These are phyloP conservation scores for Podotricha telesiphe DNA, from an alignment of 2,888 invertebrate species.

Conservation along the genomic window DNA sequence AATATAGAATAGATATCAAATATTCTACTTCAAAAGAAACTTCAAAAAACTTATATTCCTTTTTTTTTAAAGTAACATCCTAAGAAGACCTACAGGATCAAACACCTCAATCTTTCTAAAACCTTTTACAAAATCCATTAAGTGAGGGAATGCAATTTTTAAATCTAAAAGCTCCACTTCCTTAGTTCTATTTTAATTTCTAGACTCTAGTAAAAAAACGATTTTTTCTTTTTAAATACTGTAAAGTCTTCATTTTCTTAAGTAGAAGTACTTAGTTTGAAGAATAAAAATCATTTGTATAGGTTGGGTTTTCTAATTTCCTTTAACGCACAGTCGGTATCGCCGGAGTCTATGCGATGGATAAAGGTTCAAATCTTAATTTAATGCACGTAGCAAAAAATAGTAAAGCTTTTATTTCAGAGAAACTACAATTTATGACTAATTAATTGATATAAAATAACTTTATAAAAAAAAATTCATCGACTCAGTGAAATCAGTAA, in stretches of 20 bases:
- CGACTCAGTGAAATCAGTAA: no score
- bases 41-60: no score
- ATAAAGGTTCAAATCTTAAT: no score
- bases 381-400: no score
- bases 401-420: no score
- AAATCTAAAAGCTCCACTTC: constrained; percentile 37
- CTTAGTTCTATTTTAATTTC: constrained; percentile 44
- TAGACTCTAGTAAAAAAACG: constrained; percentile 23
- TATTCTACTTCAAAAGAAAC: no score
- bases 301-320: not conserved
- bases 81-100: constrained; percentile 4
- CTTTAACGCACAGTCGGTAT: no score
- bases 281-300: not conserved
- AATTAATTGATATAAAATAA: no score
- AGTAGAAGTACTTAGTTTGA: constrained; percentile 1
- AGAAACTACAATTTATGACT: no score
- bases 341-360: no score
- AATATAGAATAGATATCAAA: no score
- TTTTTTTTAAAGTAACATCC: not conserved
- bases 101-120: constrained; percentile 34
- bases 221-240: not conserved
- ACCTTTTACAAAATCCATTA: constrained; percentile 44
- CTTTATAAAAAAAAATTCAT: no score
- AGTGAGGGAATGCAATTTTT: constrained; percentile 45
- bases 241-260: constrained; percentile 5